Conservation (phyloP, 2,797 vertebrate species). For the Cichlasoma orientale region DNA sequence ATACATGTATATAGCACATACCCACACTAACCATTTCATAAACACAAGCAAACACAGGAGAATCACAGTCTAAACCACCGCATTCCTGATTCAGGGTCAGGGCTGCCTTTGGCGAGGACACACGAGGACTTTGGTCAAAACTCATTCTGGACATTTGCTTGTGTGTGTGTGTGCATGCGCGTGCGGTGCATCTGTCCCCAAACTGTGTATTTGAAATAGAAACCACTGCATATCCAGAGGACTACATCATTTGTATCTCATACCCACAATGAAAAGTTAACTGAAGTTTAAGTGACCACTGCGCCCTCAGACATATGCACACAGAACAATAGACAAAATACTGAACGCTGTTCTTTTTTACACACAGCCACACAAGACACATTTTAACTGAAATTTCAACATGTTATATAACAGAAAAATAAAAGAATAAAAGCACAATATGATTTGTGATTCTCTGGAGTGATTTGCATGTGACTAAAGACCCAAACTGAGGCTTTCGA, state of each 20-base stretch:
- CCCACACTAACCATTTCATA: constrained; percentile 22
- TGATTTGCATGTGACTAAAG: not conserved
- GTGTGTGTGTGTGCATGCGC: constrained; percentile 3
- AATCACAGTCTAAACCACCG: constrained; percentile 45
- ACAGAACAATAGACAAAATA: not conserved
- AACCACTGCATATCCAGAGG: constrained; percentile 57
- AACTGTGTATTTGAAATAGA: constrained; percentile 63
- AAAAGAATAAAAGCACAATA: not conserved
- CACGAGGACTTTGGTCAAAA: constrained; percentile 40
- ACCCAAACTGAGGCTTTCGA: not conserved
- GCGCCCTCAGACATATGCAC: not conserved
- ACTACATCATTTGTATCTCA: constrained; percentile 42
- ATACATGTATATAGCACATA: constrained; percentile 12
- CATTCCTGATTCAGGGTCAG: constrained; percentile 56
- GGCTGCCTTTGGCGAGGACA: constrained; percentile 35
- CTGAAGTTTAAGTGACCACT: constrained; percentile 10
- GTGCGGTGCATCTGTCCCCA: constrained; percentile 27
- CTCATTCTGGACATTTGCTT: constrained; percentile 16
- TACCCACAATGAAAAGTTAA: constrained; percentile 15
- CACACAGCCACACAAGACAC: not conserved
- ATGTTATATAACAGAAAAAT: not conserved
- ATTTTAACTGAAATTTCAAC: not conserved
- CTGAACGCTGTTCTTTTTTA: not conserved
- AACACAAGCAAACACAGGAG: constrained; percentile 15
- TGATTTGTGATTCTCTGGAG: not conserved